A percentile compares a stretch with the other conserved stretches of the same genome.
phyloP scores from a whole-genome alignment of 2,797 vertebrate species.

The Enteromius treurensis region DNA sequence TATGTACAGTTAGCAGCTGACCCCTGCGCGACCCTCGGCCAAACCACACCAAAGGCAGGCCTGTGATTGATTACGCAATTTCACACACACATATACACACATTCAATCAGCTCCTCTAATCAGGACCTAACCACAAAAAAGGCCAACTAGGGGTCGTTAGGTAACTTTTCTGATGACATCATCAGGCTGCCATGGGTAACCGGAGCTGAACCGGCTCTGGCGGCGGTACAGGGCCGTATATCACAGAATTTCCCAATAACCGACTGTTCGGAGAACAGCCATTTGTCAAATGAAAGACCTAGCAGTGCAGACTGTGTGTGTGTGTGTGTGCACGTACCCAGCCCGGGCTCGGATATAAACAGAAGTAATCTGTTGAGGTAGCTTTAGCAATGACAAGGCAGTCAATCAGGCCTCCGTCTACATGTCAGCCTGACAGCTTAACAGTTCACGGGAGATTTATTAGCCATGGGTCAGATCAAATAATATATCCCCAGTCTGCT shows the following conservation, averaged over 20 bases:
- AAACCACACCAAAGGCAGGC: conserved; percentile 34
- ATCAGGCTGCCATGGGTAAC: conserved; percentile 35
- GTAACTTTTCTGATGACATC: conserved; percentile 48
- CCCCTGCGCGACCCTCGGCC: conserved; percentile 20
- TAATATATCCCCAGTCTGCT: conserved; percentile 46
- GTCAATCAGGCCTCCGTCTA: conserved; percentile 39
- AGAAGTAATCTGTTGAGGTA: conserved; percentile 51
- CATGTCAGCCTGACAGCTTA: conserved; percentile 51
- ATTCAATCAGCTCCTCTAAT: conserved; percentile 38
- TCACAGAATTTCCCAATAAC: conserved; percentile 48
- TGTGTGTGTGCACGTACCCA: conserved; percentile 23
- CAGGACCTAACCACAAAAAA: conserved; percentile 36
- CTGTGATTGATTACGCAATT: conserved; percentile 32
- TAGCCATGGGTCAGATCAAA: conserved; percentile 52
- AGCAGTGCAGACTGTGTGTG: conserved; percentile 23
- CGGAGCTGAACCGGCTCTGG: conserved; percentile 20
- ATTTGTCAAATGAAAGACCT: conserved; percentile 52
- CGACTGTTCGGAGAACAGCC: conserved; percentile 37
- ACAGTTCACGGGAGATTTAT: conserved; percentile 55
- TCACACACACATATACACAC: conserved; percentile 17
- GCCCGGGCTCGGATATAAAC: conserved; percentile 48
- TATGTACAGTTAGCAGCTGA: conserved; percentile 28
- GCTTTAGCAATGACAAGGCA: conserved; percentile 44
- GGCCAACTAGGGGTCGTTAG: conserved; percentile 27
- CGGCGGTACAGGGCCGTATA: conserved; percentile 26